phyloP scores from a whole-genome alignment of 2,888 invertebrate species.

The Melitaea athalia region DNA sequence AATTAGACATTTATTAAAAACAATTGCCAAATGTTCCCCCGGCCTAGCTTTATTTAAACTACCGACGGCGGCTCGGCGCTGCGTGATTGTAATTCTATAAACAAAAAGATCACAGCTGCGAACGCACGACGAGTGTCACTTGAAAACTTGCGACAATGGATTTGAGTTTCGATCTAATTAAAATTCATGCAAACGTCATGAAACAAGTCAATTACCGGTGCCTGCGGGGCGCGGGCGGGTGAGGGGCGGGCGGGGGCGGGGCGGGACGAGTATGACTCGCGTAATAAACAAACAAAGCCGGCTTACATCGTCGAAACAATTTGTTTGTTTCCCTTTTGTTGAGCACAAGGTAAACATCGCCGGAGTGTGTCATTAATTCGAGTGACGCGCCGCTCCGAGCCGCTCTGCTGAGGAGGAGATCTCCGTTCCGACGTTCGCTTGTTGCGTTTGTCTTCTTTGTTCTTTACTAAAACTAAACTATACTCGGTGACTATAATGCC shows the following conservation, averaged over 20 bases:
- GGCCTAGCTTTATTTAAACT: too few relatives aligned
- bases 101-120: conserved; percentile 28
- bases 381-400: conserved; percentile 23
- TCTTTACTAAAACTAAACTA: too few relatives aligned
- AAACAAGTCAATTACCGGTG: conserved; percentile 37
- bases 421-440: background rate
- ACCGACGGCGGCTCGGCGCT: background rate
- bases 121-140: conserved; percentile 30
- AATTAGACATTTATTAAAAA: too few relatives aligned
- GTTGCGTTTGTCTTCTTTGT: too few relatives aligned
- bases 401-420: too few relatives aligned
- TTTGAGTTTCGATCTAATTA: conserved; percentile 41
- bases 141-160: conserved; percentile 35
- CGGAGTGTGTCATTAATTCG: conserved; percentile 28
- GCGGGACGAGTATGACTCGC: conserved; percentile 13
- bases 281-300: conserved; percentile 34
- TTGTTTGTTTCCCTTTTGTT: conserved; percentile 34
- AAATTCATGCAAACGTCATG: conserved; percentile 37
- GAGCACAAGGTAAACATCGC: conserved; percentile 29
- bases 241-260: conserved; percentile 1
- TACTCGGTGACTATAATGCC: background rate
- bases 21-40: too few relatives aligned
- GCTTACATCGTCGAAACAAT: conserved; percentile 33
- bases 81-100: conserved; percentile 15
- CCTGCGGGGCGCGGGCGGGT: conserved; percentile 10